Evolutionary conservation across 1,140 invertebrate genomes (phyloP).

Genomic region (Dendroctonus ponderosae): DNA sequence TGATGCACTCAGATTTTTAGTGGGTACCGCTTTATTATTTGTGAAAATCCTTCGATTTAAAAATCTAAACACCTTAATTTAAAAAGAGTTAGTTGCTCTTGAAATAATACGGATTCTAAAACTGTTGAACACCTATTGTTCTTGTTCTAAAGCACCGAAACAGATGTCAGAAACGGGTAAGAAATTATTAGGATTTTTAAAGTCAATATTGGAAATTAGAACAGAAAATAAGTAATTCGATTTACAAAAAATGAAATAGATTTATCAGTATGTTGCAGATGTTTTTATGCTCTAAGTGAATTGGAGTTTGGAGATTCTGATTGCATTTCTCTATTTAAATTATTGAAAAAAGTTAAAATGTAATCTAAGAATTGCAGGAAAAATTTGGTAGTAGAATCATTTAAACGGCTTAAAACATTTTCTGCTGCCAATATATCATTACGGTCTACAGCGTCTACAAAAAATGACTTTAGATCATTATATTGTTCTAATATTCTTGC

Average conservation of each 20-base stretch:
- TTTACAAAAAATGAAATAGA: not conserved
- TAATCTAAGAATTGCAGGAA: conserved; percentile 40
- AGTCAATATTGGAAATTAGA: not conserved
- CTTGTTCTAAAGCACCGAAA: conserved; percentile 14
- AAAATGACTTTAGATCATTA: conserved; percentile 46
- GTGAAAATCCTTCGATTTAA: conserved; percentile 8
- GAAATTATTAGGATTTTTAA: no score
- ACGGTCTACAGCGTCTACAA: conserved; percentile 35
- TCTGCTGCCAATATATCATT: conserved; percentile 22
- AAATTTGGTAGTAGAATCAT: conserved; percentile 29
- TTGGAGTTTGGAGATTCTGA: conserved; percentile 37
- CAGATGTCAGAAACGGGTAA: conserved; percentile 12
- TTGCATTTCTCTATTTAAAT: conserved; percentile 43
- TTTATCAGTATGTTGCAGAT: not conserved
- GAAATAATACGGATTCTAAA: conserved; percentile 2
- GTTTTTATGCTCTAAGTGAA: conserved; percentile 10
- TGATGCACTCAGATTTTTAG: no score
- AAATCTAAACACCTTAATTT: conserved; percentile 10
- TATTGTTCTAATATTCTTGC: conserved; percentile 48
- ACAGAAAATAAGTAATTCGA: not conserved
- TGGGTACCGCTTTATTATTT: no score
- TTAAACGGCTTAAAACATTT: conserved; percentile 19
- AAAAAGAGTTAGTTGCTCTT: conserved; percentile 6
- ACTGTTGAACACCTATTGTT: no score
- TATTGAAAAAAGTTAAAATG: conserved; percentile 38